Evolutionary conservation across 2,113 vertebrate species (phyloP).

Genomic region (Anser brachyrhynchus): DNA sequence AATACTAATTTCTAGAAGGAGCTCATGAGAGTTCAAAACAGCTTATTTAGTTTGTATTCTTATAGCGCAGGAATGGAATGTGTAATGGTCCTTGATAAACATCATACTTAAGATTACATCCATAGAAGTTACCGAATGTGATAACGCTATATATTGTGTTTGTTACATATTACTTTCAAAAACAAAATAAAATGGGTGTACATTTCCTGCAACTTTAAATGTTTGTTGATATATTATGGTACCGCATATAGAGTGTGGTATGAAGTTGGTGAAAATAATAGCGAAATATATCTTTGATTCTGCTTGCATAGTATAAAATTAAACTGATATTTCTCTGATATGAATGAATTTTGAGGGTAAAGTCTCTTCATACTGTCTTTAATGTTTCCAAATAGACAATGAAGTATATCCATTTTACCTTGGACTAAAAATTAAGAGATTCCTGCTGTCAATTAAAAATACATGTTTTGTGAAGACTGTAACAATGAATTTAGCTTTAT

Average conservation of each 20-base stretch:
- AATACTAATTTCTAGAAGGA: neutral
- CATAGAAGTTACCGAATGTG: neutral
- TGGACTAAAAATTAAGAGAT: neutral
- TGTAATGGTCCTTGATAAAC: neutral
- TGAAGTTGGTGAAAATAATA: neutral
- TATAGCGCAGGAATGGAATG: neutral
- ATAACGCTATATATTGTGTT: neutral
- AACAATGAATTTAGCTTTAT: neutral
- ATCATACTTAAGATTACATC: neutral
- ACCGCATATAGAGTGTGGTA: neutral
- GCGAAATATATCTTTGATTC: neutral
- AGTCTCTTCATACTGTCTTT: neutral
- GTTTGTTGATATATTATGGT: neutral
- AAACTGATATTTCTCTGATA: neutral
- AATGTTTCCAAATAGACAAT: neutral
- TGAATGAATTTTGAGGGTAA: neutral
- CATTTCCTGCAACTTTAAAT: neutral
- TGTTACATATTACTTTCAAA: neutral
- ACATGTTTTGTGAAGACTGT: neutral
- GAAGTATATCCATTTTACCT: fast-evolving
- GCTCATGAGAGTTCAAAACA: neutral
- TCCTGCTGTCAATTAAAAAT: neutral
- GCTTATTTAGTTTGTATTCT: neutral
- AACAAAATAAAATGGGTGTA: neutral
- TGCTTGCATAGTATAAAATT: neutral